Base-by-base conservation (phyloP, 53 echinoderm and acorn worm genomes). In the Crossaster papposus region DNA sequence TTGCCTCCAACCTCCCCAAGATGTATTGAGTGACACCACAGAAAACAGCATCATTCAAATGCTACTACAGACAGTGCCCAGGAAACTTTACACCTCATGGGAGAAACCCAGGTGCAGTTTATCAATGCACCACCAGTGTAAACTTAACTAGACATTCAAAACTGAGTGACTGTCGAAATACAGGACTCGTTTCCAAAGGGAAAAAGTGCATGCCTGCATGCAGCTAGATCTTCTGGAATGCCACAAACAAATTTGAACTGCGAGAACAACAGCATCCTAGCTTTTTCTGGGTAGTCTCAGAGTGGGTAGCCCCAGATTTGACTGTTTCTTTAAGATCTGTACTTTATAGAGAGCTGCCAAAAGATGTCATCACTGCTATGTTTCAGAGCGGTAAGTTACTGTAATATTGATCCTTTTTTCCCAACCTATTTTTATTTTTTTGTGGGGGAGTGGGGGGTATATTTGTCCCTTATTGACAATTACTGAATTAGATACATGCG, bases 351-450 rank as follows among this genome's bases (percentile, higher is more conserved):
- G 6, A 79, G 53, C 52, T 28, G 53, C 31, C 31, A 20, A 58
- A 84, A 50, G n/a, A 84, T 84, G 84, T 84, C 84, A 24, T 84
- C 84, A 2, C 65, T 84, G 72, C 44, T 84, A 18, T 84, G 84
- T 51, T 84, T 84, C 51, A 70, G 84, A 52, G 72, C 84, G 72
- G 84, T 84, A 72, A 84, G 84, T 84, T 71, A 52, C 18, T 28
- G 30, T 23, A 10, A 28, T 38, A 33, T 65, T 23, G 30, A 82
- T 63, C 38, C 22, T 79, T 52, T 79, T 52, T 52, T 38, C 20
- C 30, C 13, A 52, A 52, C 13, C 22, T 65, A 23, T 4, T 4
- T 65, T 65, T 65, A 4, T 20, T 65, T 5, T 65, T 65, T 23
- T 65, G 65, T 23, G 23, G 22, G 26, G 4, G 22, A 65, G 10